A percentile compares a stretch with the other conserved stretches of the same genome.
Evolutionary conservation across 2,113 vertebrate genomes (phyloP).

Genomic region (Otocyon megalotis): DNA sequence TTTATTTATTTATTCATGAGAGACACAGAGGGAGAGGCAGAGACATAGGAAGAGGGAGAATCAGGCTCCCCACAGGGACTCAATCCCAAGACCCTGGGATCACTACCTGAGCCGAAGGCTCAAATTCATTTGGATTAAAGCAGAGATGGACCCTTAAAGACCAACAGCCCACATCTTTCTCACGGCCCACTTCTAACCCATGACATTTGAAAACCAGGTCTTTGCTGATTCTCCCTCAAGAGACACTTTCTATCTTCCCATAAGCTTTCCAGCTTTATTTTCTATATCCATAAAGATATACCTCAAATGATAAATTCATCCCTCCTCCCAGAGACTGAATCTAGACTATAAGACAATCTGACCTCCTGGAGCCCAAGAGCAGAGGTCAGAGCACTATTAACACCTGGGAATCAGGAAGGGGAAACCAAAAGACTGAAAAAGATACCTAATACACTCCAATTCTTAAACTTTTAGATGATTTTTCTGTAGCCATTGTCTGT

Average conservation of each 20-base stretch:
- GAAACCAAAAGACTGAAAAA: background rate
- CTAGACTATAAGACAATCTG: background rate
- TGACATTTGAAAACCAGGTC: background rate
- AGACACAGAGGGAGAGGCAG: no score
- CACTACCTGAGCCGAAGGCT: no score
- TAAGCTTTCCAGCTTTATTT: background rate
- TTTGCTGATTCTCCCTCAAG: background rate
- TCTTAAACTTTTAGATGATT: background rate
- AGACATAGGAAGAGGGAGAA: no score
- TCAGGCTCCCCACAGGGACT: no score
- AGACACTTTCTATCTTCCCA: background rate
- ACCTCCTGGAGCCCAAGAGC: background rate
- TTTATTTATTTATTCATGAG: no score
- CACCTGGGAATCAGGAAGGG: background rate
- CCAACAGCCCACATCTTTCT: background rate
- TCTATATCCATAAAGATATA: conserved; percentile 11
- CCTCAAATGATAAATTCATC: background rate
- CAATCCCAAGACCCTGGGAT: background rate
- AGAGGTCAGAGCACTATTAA: background rate
- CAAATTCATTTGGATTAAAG: background rate
- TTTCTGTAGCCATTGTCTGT: background rate
- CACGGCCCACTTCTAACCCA: background rate
- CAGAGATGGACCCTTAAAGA: background rate
- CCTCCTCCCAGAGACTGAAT: background rate
- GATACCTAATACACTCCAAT: background rate